These are phyloP conservation scores for Lucifuga dentata DNA, from an alignment of 2,113 vertebrate species.

Conservation along the genomic window DNA sequence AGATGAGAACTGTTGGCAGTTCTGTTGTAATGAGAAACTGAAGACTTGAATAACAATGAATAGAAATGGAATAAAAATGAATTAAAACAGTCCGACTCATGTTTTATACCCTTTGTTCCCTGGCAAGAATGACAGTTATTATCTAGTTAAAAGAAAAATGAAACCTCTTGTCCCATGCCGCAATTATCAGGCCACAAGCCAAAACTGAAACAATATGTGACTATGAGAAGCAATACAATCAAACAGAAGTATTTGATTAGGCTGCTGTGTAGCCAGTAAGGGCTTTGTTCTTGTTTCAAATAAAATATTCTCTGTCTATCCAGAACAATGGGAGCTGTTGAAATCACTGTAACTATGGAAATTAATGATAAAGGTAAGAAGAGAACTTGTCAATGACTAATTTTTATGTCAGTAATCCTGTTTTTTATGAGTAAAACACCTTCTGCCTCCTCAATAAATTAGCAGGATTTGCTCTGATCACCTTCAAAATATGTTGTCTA, in stretches of 20 bases:
- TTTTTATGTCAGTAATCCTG: conserved; percentile 14
- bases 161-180: no score
- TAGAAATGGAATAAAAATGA: conserved; percentile 10
- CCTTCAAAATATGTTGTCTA: neutral
- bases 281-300: neutral
- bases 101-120: conserved; percentile 7
- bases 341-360: conserved; percentile 1
- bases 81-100: neutral
- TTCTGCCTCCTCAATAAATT: no score
- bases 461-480: neutral
- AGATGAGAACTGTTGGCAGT: conserved; percentile 41
- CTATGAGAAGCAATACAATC: neutral
- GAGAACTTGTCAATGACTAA: conserved; percentile 20
- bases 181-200: neutral
- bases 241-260: neutral
- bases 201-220: neutral
- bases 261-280: neutral
- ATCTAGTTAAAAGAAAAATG: neutral
- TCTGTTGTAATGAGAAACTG: conserved; percentile 38
- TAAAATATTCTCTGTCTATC: neutral
- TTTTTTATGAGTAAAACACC: neutral
- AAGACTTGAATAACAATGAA: conserved; percentile 34
- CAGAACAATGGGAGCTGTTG: neutral
- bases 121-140: neutral
- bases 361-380: neutral